Conservation (phyloP, 2,888 invertebrate genomes). For the Hipparchia semele region DNA sequence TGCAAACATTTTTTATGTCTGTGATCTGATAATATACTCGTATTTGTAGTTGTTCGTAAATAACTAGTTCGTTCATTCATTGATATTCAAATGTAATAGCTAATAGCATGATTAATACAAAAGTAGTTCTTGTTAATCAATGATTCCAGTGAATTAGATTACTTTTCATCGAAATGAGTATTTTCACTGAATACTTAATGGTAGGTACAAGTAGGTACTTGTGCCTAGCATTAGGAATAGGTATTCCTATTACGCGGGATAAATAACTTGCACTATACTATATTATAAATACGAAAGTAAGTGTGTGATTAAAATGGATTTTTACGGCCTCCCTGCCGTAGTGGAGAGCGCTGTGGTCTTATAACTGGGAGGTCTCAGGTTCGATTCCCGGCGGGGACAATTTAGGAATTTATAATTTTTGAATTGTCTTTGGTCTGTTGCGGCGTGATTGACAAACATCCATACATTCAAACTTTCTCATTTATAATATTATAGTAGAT, state of each 20-base stretch:
- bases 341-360: too few species aligned
- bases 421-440: too few species aligned
- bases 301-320: too few species aligned
- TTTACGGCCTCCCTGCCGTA: too few species aligned
- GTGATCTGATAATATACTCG: not conserved
- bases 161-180: slow-evolving; percentile 1
- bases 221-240: too few species aligned
- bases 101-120: not conserved
- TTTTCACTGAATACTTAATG: not conserved
- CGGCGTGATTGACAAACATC: too few species aligned
- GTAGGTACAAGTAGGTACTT: too few species aligned
- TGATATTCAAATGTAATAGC: not conserved
- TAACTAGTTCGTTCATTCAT: not conserved
- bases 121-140: not conserved
- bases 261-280: not conserved
- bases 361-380: too few species aligned
- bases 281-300: not conserved
- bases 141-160: slow-evolving; percentile 2
- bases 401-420: too few species aligned
- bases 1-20: not conserved
- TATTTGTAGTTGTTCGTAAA: not conserved
- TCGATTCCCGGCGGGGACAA: too few species aligned
- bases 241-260: not conserved
- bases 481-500: too few species aligned
- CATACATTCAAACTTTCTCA: too few species aligned